These are phyloP conservation scores for Xenus cinereus DNA, from an alignment of 2,113 vertebrate species.

Conservation along the genomic window DNA sequence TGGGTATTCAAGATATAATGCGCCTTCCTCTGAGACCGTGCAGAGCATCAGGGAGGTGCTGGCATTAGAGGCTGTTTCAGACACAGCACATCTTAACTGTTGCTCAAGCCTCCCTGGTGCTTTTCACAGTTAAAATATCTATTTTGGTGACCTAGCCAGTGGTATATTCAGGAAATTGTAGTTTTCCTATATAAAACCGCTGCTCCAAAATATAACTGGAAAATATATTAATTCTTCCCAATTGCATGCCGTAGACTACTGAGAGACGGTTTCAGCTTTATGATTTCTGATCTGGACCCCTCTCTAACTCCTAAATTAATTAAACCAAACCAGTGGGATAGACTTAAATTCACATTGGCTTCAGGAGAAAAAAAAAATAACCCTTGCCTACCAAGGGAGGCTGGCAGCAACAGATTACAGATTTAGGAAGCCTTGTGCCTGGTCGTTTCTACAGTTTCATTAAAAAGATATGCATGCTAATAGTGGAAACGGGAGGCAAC, in stretches of 20 bases:
- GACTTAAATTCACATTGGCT: conserved; percentile 18
- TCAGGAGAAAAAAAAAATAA: background rate
- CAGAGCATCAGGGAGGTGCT: background rate
- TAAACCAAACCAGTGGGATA: conserved; percentile 21
- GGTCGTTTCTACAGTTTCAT: conserved; percentile 27
- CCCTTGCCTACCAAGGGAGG: background rate
- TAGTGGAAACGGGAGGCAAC: conserved; percentile 54
- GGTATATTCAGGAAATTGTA: background rate
- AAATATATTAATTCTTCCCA: background rate
- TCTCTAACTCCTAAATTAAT: conserved; percentile 39
- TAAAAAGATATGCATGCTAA: conserved; percentile 28
- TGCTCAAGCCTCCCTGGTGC: background rate
- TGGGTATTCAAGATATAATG: background rate
- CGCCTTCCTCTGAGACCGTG: background rate
- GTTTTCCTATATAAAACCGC: background rate
- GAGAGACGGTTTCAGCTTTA: background rate
- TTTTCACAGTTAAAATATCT: background rate
- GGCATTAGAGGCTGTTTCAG: background rate
- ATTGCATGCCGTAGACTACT: background rate
- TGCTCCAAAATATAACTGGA: background rate
- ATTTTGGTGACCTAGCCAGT: background rate
- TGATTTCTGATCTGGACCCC: background rate
- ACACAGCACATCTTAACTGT: background rate
- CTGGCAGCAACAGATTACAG: conserved; percentile 20
- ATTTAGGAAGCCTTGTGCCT: conserved; percentile 12